Evolutionary conservation across 1,140 invertebrate species (phyloP), one percentile per base, ranked within the genome.

Genomic region (Pteromalus puparum): DNA sequence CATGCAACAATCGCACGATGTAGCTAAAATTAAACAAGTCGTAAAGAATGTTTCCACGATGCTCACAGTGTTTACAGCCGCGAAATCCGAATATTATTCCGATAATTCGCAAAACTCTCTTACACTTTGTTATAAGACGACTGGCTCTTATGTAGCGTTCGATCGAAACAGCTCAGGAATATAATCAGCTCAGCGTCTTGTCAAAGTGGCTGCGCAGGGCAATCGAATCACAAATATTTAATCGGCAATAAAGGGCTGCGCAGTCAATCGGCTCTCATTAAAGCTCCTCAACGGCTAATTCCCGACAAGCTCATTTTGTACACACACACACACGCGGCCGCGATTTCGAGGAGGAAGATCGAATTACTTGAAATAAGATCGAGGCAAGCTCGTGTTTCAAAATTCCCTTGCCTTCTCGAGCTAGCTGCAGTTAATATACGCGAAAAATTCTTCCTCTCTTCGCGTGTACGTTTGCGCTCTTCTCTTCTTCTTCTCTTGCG

Each of bases 361-460:
- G 28, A 72, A 80, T 80, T 72, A 73, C 38, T 61, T 73, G 28
- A 53, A 73, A 73, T 34, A 74, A 81, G 21, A 81, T 81, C 26
- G 21, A 53, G 13, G 10, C 13, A 5, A 42, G 38, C 26, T 81
- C 24, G 26, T 61, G 9, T 73, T 81, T 81, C 46, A 24, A 61
- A 81, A 81, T 75, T 75, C 73, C 38, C 21, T 53, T n/a, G n/a
- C n/a, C 48, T 21, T 18, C 48, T 5, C 48, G 48, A 2, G 46
- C 13, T 48, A 53, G 4, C 13, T 10, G 13, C 30, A 73, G 15
- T 21, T 34, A 34, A 18, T 53, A 73, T 73, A 73, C 70, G 70
- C 15, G 70, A 73, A 73, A 30, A n/a, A n/a, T n/a, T n/a, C n/a
- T n/a, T n/a, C n/a, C n/a, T n/a, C n/a, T n/a, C n/a, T n/a, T n/a